Evolutionary conservation across 2,113 vertebrate genomes (phyloP), one percentile per base, ranked within the genome.

Genomic region (Clupea harengus): DNA sequence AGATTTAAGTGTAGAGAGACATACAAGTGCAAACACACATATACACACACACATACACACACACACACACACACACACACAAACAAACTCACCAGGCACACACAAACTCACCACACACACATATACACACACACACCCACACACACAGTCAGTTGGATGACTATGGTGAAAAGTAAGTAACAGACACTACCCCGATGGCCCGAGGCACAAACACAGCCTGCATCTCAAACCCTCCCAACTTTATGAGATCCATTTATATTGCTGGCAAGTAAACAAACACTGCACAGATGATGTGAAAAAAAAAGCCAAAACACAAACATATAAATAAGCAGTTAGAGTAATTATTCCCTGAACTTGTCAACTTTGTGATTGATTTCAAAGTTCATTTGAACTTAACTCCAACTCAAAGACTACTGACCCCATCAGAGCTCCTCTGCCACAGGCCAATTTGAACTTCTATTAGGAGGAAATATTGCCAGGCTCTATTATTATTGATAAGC

Each of bases 11-110:
- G 17, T n/a, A n/a, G n/a, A n/a, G n/a, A n/a, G n/a, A n/a, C n/a
- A n/a, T n/a, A n/a, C n/a, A n/a, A n/a, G n/a, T n/a, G n/a, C n/a
- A 67, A n/a, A 6, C 7, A n/a, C 7, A 67, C 22, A n/a, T 0
- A n/a, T 4, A 67, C n/a, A 85, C 45, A 83, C 4, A 52, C n/a
- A 78, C n/a, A n/a, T n/a, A n/a, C n/a, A n/a, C n/a, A 67, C 64
- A 6, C 7, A n/a, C 7, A 67, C 22, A n/a, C 3, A n/a, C 22
- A 67, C n/a, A 85, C 45, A 83, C 4, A 52, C n/a, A 78, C n/a
- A n/a, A n/a, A n/a, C n/a, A n/a, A n/a, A n/a, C n/a, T n/a, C n/a
- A n/a, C n/a, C n/a, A n/a, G n/a, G n/a, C 7, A n/a, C 7, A 67
- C 22, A n/a, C 3, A n/a, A 2, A 67, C n/a, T 84, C 45, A 83